phyloP scores from a whole-genome alignment of 2,113 vertebrate genomes.

The Phalacrocorax aristotelis region DNA sequence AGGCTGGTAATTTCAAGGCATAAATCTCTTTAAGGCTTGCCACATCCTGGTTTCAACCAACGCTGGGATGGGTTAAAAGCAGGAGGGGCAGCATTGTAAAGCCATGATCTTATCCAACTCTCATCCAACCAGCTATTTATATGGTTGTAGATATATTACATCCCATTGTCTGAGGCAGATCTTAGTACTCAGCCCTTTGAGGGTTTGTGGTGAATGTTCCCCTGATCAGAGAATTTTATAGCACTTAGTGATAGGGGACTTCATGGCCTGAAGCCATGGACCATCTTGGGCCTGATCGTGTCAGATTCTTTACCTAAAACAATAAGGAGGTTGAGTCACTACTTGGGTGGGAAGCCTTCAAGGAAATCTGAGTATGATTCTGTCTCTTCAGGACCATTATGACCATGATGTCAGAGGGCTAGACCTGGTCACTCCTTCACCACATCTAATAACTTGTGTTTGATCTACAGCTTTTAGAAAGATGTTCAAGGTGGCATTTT shows the following conservation, averaged over 20 bases:
- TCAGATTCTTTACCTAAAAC: conserved; percentile 39
- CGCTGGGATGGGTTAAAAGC: conserved; percentile 27
- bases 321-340: conserved; percentile 33
- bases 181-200: conserved; percentile 23
- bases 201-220: neutral
- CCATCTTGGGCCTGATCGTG: conserved; percentile 14
- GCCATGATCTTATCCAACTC: conserved; percentile 51
- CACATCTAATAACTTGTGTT: neutral
- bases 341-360: conserved; percentile 23
- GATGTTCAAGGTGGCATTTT: neutral
- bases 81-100: conserved; percentile 65
- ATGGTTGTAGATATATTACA: conserved; percentile 42
- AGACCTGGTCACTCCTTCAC: neutral
- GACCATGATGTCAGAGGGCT: neutral
- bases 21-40: conserved; percentile 59
- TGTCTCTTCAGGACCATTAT: neutral
- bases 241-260: conserved; percentile 41
- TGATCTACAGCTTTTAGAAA: neutral
- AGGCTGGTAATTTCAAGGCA: conserved; percentile 18
- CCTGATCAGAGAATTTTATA: conserved; percentile 53
- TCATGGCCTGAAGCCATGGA: neutral
- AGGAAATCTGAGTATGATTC: neutral
- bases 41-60: conserved; percentile 48
- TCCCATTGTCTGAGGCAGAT: conserved; percentile 36
- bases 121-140: conserved; percentile 39